Base-by-base conservation (phyloP, 2,888 invertebrate genomes). In the Celastrina argiolus region DNA sequence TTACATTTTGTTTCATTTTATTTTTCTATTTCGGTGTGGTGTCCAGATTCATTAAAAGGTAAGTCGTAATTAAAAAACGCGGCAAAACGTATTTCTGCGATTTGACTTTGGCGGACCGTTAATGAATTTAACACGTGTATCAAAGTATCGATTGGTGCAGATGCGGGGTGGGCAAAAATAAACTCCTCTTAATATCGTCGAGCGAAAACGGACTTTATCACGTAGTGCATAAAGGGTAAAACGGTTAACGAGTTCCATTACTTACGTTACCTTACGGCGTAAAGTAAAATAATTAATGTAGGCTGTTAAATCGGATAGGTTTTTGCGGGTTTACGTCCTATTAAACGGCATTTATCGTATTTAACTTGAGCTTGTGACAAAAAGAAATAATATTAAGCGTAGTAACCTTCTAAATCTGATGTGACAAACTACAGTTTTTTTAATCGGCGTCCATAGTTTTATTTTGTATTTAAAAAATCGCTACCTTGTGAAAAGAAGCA, bases 141-240 rank as follows among this genome's bases (percentile, higher is more conserved):
- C 69, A 71, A 67, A 78, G 61, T 83, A 84, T 84, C 78, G 84
- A 84, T 83, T 79, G 72, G 76, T 75, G 77, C 76, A 78, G 78
- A 78, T 75, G 77, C 70, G 76, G 71, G 74, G 76, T 72, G 75
- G 74, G 74, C 76, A 80, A 80, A 82, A 82, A 81, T 82, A 82
- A 61, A 61, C 39, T 61, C 34, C 59, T 74, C 76, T 74, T 71
- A 71, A 73, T 66, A 70, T 72, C 70, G 74, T 74, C 26, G 12
- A 34, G 41, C 56, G 58, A 58, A 64, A 67, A 67, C 58, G 22
- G 45, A 39, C 58, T 64, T 45, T 67, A 58, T 31, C 12, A n/a
- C 16, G 22, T 18, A 26, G 31, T 39, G 41, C 14, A 58, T 65
- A 65, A 28, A 59, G 65, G 39, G 58, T 31, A 65, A 65, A 42